Evolutionary conservation across 2,113 vertebrate species (phyloP).

Genomic region (Chaenocephalus aceratus): DNA sequence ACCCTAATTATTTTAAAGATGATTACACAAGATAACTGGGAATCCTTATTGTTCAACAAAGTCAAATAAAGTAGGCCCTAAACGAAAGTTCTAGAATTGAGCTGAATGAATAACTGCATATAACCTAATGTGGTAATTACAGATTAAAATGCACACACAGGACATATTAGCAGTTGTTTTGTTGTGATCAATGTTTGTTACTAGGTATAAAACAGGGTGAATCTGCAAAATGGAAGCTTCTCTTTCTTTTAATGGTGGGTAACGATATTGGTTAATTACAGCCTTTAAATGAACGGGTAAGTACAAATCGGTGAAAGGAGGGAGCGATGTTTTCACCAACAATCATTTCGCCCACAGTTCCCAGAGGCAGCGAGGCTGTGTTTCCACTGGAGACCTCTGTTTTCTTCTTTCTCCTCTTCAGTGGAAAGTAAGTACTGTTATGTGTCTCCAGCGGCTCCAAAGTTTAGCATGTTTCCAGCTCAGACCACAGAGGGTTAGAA

Average conservation of each 20-base stretch:
- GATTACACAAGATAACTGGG: neutral
- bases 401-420: slow-evolving; percentile 26
- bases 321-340: slow-evolving; percentile 15
- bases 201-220: neutral
- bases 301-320: slow-evolving; percentile 25
- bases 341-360: slow-evolving; percentile 34
- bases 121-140: neutral
- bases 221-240: neutral
- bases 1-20: neutral
- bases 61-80: neutral
- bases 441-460: slow-evolving; percentile 33
- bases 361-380: neutral
- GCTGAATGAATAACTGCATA: neutral
- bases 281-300: slow-evolving; percentile 12
- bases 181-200: neutral
- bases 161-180: neutral
- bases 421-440: slow-evolving; percentile 7
- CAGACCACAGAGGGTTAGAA: slow-evolving; percentile 37
- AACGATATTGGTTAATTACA: slow-evolving; percentile 13
- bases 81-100: neutral
- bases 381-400: slow-evolving; percentile 33
- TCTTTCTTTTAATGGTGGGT: neutral
- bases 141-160: neutral
- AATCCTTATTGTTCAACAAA: neutral
- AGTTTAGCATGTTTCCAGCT: slow-evolving; percentile 31